Conservation (phyloP, 1,140 invertebrate genomes). For the Tetragonula clypearis region DNA sequence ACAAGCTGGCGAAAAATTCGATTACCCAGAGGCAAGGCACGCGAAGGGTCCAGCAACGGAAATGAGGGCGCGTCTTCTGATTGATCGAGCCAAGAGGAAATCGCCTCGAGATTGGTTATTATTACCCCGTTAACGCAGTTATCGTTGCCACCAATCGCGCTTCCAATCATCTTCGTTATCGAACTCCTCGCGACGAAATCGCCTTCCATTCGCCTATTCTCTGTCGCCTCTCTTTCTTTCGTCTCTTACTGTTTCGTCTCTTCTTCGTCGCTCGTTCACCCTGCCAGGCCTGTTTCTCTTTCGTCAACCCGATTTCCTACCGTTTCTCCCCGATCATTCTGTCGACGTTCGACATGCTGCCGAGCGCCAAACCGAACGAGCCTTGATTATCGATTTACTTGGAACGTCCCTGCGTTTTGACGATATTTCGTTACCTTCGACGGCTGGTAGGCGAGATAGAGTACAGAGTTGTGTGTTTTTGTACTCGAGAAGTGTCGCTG, state of each 20-base stretch:
- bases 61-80: conserved; percentile 79
- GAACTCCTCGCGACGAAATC: conserved; percentile 68
- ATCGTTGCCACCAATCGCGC: conserved; percentile 71
- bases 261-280: neutral
- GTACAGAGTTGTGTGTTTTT: neutral
- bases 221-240: conserved; percentile 39
- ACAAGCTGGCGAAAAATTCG: conserved; percentile 75
- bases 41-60: conserved; percentile 66
- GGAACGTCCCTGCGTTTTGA: no score
- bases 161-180: conserved; percentile 76
- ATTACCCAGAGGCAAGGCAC: conserved; percentile 64
- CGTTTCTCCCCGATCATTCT: conserved; percentile 15
- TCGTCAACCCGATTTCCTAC: conserved; percentile 34
- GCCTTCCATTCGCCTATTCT: conserved; percentile 46
- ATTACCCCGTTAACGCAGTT: conserved; percentile 79
- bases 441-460: no score
- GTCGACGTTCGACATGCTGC: conserved; percentile 32
- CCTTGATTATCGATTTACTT: conserved; percentile 25
- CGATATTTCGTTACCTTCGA: neutral
- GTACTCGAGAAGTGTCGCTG: neutral
- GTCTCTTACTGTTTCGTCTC: neutral
- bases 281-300: conserved; percentile 18
- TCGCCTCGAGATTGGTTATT: conserved; percentile 81
- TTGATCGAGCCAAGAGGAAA: conserved; percentile 79
- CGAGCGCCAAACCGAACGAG: neutral